Conservation (phyloP, 2,888 invertebrate genomes). For the Epirrhoe tristata region DNA sequence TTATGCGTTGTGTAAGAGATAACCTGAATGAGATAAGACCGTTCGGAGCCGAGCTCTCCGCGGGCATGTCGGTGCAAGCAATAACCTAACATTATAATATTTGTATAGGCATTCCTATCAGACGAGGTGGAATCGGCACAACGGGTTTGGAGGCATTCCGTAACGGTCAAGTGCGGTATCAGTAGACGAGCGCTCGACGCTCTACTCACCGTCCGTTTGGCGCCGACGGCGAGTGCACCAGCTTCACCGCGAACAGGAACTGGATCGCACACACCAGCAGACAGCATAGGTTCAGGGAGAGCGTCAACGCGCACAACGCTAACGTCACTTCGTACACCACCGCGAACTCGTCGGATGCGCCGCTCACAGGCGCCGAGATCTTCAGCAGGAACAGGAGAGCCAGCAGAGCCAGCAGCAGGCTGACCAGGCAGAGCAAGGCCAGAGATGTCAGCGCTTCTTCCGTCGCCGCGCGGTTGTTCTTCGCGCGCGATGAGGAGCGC, state of each 20-base stretch:
- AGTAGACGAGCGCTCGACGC: conserved; percentile 24
- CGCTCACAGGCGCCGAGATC: conserved; percentile 89
- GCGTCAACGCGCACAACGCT: conserved; percentile 94
- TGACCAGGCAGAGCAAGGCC: conserved; percentile 93
- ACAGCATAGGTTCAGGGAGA: conserved; percentile 95
- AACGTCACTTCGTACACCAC: conserved; percentile 96
- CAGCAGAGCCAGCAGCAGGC: conserved; percentile 92
- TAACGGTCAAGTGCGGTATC: conserved; percentile 37
- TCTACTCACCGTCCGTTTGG: conserved; percentile 88
- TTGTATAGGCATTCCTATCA: conserved; percentile 56
- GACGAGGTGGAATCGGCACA: conserved; percentile 52
- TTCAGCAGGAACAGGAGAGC: conserved; percentile 94
- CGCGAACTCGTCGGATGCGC: conserved; percentile 91
- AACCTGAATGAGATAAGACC: conserved; percentile 73
- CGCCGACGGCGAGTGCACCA: conserved; percentile 94
- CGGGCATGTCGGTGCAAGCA: conserved; percentile 53
- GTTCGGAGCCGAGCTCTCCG: conserved; percentile 57
- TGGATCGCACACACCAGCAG: conserved; percentile 97
- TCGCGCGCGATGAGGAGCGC: conserved; percentile 65
- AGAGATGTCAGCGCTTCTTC: conserved; percentile 93
- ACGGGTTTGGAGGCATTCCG: conserved; percentile 69
- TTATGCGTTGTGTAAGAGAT: conserved; percentile 72
- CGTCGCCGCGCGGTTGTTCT: conserved; percentile 72
- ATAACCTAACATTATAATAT: conserved; percentile 66
- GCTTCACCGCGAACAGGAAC: conserved; percentile 96